Evolutionary conservation across 2,797 vertebrate species (phyloP).

Genomic region (Enteromius radiatus): DNA sequence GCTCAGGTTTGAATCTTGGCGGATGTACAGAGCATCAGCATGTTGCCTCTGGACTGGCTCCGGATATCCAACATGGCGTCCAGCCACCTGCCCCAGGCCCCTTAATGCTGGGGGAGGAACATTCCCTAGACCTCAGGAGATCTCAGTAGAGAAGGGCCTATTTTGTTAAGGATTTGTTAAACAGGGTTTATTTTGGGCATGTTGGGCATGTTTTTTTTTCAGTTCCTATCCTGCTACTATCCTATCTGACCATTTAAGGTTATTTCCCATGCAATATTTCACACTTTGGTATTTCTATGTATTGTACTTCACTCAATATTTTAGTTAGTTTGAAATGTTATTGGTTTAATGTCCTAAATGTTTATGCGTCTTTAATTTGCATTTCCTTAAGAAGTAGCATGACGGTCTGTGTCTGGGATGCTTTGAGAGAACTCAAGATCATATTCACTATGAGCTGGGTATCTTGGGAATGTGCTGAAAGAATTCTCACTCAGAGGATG

Average conservation of each 20-base stretch:
- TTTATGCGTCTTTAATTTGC: neutral
- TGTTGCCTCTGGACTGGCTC: slow-evolving; percentile 57
- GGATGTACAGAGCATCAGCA: slow-evolving; percentile 12
- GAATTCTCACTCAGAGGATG: slow-evolving; percentile 20
- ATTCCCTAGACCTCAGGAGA: slow-evolving; percentile 17
- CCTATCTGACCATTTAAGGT: neutral
- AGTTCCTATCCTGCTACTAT: neutral
- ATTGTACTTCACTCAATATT: slow-evolving; percentile 2
- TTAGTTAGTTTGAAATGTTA: neutral
- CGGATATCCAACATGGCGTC: slow-evolving; percentile 56
- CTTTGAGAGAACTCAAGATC: slow-evolving; percentile 1
- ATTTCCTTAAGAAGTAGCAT: neutral
- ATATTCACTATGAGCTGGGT: neutral
- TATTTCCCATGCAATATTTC: neutral
- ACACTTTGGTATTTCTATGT: neutral
- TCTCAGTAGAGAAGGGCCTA: neutral
- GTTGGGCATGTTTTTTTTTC: neutral
- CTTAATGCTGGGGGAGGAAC: slow-evolving; percentile 41
- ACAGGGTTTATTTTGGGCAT: slow-evolving; percentile 13
- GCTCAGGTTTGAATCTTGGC: slow-evolving; percentile 25
- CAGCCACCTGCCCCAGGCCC: slow-evolving; percentile 55
- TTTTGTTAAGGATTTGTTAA: neutral
- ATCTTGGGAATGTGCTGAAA: slow-evolving; percentile 34
- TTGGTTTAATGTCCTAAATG: slow-evolving; percentile 33
- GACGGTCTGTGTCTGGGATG: neutral